phyloP scores from a whole-genome alignment of 2,888 invertebrate species.

The Tipula helvola region DNA sequence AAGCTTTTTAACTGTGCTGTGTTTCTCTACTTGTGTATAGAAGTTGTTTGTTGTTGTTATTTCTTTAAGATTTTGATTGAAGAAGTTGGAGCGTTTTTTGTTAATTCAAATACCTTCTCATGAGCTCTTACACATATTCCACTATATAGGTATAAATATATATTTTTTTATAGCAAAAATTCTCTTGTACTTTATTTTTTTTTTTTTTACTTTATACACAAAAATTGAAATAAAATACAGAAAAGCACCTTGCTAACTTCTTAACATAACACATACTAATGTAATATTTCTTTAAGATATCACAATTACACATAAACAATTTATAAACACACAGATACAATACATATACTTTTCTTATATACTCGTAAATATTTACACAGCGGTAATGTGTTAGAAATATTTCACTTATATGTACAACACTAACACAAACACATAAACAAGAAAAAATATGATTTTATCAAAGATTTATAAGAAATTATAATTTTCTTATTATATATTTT shows the following conservation, averaged over 20 bases:
- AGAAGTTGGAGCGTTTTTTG: not conserved
- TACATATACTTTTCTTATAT: not conserved
- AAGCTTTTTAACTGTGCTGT: not conserved
- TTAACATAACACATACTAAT: not conserved
- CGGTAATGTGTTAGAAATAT: not conserved
- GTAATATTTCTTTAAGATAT: not conserved
- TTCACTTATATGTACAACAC: not conserved
- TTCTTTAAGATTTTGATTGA: not conserved
- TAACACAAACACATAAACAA: not conserved
- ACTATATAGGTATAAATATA: not conserved
- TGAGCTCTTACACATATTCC: not conserved
- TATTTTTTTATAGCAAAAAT: not conserved
- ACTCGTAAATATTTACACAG: not conserved
- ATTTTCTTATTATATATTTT: not conserved
- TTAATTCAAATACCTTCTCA: not conserved
- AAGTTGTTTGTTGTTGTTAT: not conserved
- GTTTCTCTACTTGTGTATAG: not conserved
- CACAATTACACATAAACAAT: not conserved
- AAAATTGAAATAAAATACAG: not conserved
- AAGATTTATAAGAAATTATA: slow-evolving; percentile 1
- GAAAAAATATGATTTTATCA: not conserved
- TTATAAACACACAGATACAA: not conserved
- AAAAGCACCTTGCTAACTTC: slow-evolving; percentile 8
- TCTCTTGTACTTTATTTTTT: not conserved
- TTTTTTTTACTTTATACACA: not conserved